Evolutionary conservation across 2,113 vertebrate species (phyloP), one percentile per base, ranked within the genome.

Genomic region (Bos javanicus): DNA sequence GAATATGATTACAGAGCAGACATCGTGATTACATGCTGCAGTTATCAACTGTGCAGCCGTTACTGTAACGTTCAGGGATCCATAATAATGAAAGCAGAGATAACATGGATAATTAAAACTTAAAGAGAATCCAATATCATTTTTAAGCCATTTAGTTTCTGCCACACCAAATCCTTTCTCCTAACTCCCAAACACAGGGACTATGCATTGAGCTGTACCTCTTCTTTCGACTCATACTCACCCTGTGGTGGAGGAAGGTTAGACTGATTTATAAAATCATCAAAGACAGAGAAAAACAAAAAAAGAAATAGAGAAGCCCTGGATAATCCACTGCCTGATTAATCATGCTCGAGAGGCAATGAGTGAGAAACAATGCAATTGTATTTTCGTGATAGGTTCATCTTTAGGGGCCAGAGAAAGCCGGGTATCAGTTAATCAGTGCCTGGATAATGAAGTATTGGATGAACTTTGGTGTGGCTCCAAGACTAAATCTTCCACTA

Each of bases 71-170:
- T 74, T 80, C 54, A 15, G 94, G 91, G 97, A 95, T 91, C 88
- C 93, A 93, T 90, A 94, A 96, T 93, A 93, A 96, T 83, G 92
- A 83, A 95, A 87, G 95, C 57, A 48, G 50, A 87, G 93, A 97
- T 94, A 95, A 95, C 78, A 60, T 50, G 94, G 67, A 85, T 96
- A 97, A 98, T 98, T 97, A 98, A 97, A 97, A 97, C 91, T 36
- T 95, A 93, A 95, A 96, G 81, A 91, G 91, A 96, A 91, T 87
- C 89, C 97, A 90, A 82, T 94, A 97, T 90, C 64, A 93, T 95
- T 95, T 97, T 98, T 91, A 95, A 97, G 23, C 59, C 91, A 91
- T 60, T 94, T 84, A 52, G 30, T 74, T 86, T 81, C 57, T 94
- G 82, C 92, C 56, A 62, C 5, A 84, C 52, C 50, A 39, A 54